phyloP scores from a whole-genome alignment of 2,797 vertebrate species.

The Merluccius polli region DNA sequence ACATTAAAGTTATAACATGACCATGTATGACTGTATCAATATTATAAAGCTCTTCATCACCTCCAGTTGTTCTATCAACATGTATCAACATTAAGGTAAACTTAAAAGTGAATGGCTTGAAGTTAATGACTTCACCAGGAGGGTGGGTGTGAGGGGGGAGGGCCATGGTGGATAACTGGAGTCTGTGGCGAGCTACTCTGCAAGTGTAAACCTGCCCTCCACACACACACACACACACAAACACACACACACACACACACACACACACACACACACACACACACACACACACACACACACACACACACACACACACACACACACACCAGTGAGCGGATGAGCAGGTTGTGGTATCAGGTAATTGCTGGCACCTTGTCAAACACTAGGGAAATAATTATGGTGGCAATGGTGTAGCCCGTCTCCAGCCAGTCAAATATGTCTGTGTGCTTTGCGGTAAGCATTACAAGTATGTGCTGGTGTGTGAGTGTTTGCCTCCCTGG shows the following conservation, averaged over 20 bases:
- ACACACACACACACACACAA: constrained; percentile 10
- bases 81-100: too few species aligned
- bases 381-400: constrained; percentile 66
- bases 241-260: constrained; percentile 1
- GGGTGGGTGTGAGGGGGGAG: constrained; percentile 18
- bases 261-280: constrained; percentile 1
- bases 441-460: neutral
- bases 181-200: constrained; percentile 11
- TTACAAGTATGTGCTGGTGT: neutral
- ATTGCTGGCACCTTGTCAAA: constrained; percentile 72
- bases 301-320: neutral
- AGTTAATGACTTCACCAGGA: constrained; percentile 25
- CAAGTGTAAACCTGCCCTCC: constrained; percentile 66
- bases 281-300: neutral
- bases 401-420: constrained; percentile 43
- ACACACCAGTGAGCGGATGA: constrained; percentile 51
- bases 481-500: neutral
- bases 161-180: constrained; percentile 13
- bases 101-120: too few species aligned
- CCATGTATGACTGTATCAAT: too few species aligned
- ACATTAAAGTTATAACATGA: too few species aligned
- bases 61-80: too few species aligned
- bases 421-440: constrained; percentile 16
- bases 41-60: too few species aligned
- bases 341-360: constrained; percentile 67